Base-by-base conservation (phyloP, 2,888 invertebrate genomes). In the Melipona beecheii region DNA sequence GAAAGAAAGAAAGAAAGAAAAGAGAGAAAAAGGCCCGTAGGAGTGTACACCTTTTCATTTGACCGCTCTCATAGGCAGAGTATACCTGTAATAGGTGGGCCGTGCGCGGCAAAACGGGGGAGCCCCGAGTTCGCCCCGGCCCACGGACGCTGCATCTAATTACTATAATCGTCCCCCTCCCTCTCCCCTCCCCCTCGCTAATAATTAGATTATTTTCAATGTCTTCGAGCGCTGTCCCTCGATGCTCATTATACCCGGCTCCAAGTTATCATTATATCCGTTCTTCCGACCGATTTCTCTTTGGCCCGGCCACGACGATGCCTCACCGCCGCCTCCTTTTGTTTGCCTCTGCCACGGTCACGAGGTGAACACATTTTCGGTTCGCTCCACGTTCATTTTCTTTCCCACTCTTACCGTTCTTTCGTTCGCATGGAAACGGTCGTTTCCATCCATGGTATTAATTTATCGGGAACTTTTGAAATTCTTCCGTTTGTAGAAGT, bases 151-250 rank as follows among this genome's bases (percentile, higher is more conserved):
- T 90, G 87, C 88, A 87, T 91, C 90, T 94, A 94, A 94, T 94
- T 93, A 94, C 94, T 94, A 94, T 94, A 93, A 94, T 94, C 93
- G 93, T 60, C 60, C 93, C 92, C 70, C 43, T 9, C 43, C 43
- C 43, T 9, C 9, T 43, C 1, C 36, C 1, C 1, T 9, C 1
- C 27, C 1, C 27, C 27, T 9, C 93, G 92, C 91, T 92, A 93
- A 94, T 94, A 94, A 94, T 94, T 94, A 94, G 94, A 94, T 94
- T 94, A 94, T 93, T 93, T 92, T 92, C 92, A 92, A 90, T 87
- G 89, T 90, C 92, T 91, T 91, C 87, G 81, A 81, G 85, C 81
- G 82, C 84, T 87, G 89, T 80, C 81, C 70, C 84, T 73, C 78
- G 75, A 36, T 72, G 89, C 91, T 93, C 93, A 93, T 94, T 94